phyloP scores from a whole-genome alignment of 2,113 vertebrate species.

The Caranx ignobilis region DNA sequence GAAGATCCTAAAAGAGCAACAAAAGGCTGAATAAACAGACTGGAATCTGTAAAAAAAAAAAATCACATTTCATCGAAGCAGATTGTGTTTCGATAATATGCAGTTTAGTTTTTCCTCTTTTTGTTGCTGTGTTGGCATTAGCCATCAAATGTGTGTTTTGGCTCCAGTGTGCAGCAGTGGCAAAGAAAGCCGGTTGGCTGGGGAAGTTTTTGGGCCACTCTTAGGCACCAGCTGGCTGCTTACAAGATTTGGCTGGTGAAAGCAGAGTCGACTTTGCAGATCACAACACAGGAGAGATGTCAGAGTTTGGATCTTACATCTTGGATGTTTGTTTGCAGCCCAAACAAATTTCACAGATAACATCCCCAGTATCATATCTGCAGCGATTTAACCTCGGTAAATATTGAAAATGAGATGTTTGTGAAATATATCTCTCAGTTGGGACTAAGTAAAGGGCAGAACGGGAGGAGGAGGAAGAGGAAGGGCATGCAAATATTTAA shows the following conservation, averaged over 20 bases:
- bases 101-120: background rate
- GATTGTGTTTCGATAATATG: conserved; percentile 14
- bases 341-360: conserved; percentile 33
- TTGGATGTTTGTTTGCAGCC: conserved; percentile 32
- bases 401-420: conserved; percentile 22
- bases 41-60: background rate
- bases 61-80: conserved; percentile 14
- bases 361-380: conserved; percentile 13
- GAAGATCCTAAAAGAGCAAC: background rate
- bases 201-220: conserved; percentile 59
- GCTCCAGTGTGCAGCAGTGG: conserved; percentile 22
- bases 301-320: conserved; percentile 32
- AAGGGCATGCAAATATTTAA: background rate
- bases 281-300: conserved; percentile 32
- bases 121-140: conserved; percentile 24
- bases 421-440: background rate
- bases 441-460: background rate
- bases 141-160: conserved; percentile 62
- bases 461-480: background rate
- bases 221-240: conserved; percentile 65
- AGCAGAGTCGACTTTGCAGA: conserved; percentile 41
- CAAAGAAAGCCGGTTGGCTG: conserved; percentile 54
- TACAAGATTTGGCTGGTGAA: conserved; percentile 48
- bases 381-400: conserved; percentile 48
- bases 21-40: background rate